Evolutionary conservation across 2,888 invertebrate genomes (phyloP), one percentile per base, ranked within the genome.

Genomic region (Microctonus aethiopoides): DNA sequence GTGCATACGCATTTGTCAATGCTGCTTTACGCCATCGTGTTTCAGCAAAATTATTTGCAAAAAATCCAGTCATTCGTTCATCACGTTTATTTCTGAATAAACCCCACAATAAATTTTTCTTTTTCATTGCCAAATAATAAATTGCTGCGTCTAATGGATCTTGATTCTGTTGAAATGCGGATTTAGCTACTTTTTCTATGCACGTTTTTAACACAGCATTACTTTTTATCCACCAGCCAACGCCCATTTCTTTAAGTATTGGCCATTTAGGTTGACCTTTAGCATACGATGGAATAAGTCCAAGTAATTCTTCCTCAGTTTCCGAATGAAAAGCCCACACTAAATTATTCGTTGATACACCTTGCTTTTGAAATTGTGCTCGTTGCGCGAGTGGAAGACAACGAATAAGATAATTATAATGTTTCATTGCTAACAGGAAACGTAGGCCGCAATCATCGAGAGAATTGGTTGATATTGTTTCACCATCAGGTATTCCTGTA

Each of bases 261-360:
- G 91, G 89, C 99, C 99, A 99, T 59, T 93, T 94, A 0, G 94
- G 92, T 79, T 93, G 93, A 0, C 93, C 93, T 85, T 95, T 95
- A 0, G 93, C 91, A 78, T 94, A 95, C 0, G 94, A 94, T 0
- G 99, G 98, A 75, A 97, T 93, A 62, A 97, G 88, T 70, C 94
- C 93, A 13, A 99, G 87, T 67, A 99, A 88, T 84, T 99, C 99
- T 80, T 98, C 98, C 84, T 98, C 97, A 22, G 97, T 95, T 87
- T 99, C 99, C 0, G 99, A 99, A 87, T 99, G 99, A 88, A 96
- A 99, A 0, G 99, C 99, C 99, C 99, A 99, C 2, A 98, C 98
- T 22, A 99, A 90, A 87, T 98, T 96, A 78, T 97, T 94, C 10
- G 93, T 94, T 39, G 94, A 94, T 0, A 96, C 93, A 24, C 96